These are phyloP conservation scores for Ophioninae sp. DNA, from an alignment of 2,888 invertebrate species.

Conservation along the genomic window DNA sequence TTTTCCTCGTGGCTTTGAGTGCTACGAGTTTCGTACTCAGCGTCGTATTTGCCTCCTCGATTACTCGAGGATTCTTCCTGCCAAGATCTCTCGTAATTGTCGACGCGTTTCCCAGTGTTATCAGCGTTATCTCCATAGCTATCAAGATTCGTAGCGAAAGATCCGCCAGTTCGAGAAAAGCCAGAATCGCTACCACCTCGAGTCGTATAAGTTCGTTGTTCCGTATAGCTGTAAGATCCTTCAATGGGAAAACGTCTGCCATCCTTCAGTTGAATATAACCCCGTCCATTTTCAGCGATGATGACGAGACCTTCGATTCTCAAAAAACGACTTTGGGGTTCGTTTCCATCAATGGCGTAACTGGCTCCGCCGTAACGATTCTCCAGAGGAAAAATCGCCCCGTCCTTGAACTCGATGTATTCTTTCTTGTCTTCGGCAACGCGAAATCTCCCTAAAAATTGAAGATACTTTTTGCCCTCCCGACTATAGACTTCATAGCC, in stretches of 20 bases:
- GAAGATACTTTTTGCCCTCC: slow-evolving; percentile 70
- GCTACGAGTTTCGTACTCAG: slow-evolving; percentile 67
- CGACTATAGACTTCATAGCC: slow-evolving; percentile 68
- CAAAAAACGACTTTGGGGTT: slow-evolving; percentile 61
- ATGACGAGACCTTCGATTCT: slow-evolving; percentile 72
- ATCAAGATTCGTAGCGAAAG: slow-evolving; percentile 8
- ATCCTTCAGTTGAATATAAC: slow-evolving; percentile 72
- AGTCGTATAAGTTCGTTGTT: slow-evolving; percentile 68
- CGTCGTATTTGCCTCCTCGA: slow-evolving; percentile 52
- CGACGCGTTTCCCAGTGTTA: slow-evolving; percentile 30
- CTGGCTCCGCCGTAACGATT: slow-evolving; percentile 70
- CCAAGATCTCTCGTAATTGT: slow-evolving; percentile 65
- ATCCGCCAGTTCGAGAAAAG: neutral
- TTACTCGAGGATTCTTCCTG: slow-evolving; percentile 64
- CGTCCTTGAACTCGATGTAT: slow-evolving; percentile 74
- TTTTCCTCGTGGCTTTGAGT: slow-evolving; percentile 71
- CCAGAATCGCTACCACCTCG: slow-evolving; percentile 39
- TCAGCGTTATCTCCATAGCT: slow-evolving; percentile 5
- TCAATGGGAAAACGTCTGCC: slow-evolving; percentile 73
- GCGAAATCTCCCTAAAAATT: slow-evolving; percentile 72
- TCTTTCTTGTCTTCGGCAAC: slow-evolving; percentile 68
- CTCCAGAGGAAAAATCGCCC: slow-evolving; percentile 71
- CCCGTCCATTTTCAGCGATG: slow-evolving; percentile 68
- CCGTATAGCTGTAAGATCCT: slow-evolving; percentile 70
- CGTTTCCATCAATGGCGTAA: slow-evolving; percentile 57